These are phyloP conservation scores for Linnaemya tessellans DNA, from an alignment of 2,888 invertebrate genomes.

Conservation along the genomic window DNA sequence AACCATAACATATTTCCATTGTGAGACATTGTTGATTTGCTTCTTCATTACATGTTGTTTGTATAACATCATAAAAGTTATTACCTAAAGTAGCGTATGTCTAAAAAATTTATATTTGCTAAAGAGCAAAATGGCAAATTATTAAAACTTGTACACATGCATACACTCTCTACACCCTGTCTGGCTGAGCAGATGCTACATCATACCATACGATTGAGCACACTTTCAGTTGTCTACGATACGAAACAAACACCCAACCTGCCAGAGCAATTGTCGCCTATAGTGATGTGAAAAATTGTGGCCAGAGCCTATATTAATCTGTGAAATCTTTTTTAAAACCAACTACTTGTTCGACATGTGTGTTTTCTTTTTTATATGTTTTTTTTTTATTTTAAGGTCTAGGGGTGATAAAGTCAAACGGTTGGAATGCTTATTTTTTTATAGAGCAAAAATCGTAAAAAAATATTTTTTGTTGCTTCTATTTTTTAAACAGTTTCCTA, in stretches of 20 bases:
- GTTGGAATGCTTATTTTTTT: conserved; percentile 37
- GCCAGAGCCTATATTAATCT: conserved; percentile 69
- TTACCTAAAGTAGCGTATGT: conserved; percentile 15
- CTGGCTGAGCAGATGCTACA: conserved; percentile 68
- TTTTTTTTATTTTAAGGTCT: conserved; percentile 19
- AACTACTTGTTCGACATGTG: conserved; percentile 33
- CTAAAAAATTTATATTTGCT: background rate
- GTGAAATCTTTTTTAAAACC: conserved; percentile 32
- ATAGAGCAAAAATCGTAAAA: background rate
- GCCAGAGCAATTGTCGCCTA: conserved; percentile 66
- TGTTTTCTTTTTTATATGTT: background rate
- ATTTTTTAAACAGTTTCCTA: conserved; percentile 55
- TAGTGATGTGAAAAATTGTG: conserved; percentile 67
- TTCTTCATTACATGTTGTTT: too few species aligned
- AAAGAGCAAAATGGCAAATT: conserved; percentile 58
- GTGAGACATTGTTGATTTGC: too few species aligned
- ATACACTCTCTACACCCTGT: conserved; percentile 14
- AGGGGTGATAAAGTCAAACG: conserved; percentile 69
- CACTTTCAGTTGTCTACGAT: background rate
- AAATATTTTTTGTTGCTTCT: conserved; percentile 13
- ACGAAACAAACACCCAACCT: conserved; percentile 12
- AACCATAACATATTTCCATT: too few species aligned
- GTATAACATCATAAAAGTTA: background rate
- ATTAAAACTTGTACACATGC: conserved; percentile 35
- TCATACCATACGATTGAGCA: background rate